phyloP scores from a whole-genome alignment of 2,797 vertebrate genomes.

The Acipenser transmontanus region DNA sequence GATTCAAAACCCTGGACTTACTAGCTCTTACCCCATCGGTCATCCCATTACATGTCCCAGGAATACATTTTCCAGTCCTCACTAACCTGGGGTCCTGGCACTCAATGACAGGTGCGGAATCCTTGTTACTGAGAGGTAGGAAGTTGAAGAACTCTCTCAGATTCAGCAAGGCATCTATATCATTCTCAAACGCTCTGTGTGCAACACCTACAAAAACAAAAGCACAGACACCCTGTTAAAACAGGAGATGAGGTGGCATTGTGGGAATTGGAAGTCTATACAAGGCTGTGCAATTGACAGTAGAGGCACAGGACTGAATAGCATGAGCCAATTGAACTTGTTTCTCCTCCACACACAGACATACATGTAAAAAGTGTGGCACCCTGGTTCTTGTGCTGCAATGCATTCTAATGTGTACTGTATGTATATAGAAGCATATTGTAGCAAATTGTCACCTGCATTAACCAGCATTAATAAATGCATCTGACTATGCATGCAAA shows the following conservation, averaged over 20 bases:
- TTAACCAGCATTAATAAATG: no score
- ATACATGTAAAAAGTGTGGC: no score
- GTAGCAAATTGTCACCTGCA: no score
- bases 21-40: background rate
- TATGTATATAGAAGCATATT: no score
- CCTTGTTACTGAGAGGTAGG: slow-evolving; percentile 86
- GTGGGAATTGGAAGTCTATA: background rate
- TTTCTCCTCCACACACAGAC: no score
- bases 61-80: background rate
- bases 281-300: no score
- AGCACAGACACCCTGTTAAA: background rate
- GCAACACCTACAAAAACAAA: slow-evolving; percentile 74
- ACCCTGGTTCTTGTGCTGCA: no score
- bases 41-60: background rate
- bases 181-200: slow-evolving; percentile 91
- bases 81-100: slow-evolving; percentile 84
- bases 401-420: no score
- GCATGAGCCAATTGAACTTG: no score
- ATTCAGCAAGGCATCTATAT: slow-evolving; percentile 83
- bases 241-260: slow-evolving; percentile 27
- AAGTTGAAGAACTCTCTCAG: slow-evolving; percentile 92
- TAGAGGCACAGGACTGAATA: no score
- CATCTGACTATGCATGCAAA: no score
- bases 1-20: no score
- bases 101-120: slow-evolving; percentile 73